Evolutionary conservation across 1,140 invertebrate species (phyloP).

Genomic region (Ptiloglossa arizonensis): DNA sequence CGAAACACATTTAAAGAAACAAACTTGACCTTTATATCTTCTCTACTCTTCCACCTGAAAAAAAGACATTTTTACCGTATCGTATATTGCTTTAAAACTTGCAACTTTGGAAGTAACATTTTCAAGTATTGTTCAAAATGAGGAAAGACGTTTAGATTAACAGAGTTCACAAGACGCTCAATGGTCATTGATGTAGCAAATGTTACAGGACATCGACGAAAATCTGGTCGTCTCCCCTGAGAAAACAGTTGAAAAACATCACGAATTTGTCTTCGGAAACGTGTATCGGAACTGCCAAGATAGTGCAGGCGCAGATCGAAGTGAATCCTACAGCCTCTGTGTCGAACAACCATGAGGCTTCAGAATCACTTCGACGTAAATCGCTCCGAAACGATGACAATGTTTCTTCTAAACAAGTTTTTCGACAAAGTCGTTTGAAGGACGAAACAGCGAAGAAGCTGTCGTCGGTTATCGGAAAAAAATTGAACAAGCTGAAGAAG

Average conservation of each 20-base stretch:
- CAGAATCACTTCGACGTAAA: neutral
- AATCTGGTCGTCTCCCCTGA: neutral
- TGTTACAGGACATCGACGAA: neutral
- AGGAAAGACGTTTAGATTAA: no score
- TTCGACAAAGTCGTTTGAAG: neutral
- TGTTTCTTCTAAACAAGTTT: neutral
- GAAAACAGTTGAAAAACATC: neutral
- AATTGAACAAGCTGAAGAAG: neutral
- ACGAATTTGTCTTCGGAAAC: neutral
- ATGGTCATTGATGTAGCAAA: neutral
- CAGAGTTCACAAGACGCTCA: no score
- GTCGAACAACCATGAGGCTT: neutral
- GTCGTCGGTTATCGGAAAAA: neutral
- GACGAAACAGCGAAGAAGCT: neutral
- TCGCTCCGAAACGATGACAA: neutral
- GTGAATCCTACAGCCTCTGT: neutral
- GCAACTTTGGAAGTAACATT: no score
- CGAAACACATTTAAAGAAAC: no score
- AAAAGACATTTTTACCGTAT: no score
- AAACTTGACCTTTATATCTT: no score
- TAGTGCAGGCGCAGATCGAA: constrained; percentile 11
- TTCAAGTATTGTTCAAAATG: no score
- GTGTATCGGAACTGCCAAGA: no score
- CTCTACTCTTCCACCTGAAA: no score
- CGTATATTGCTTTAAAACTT: no score